Evolutionary conservation across 2,888 invertebrate genomes (phyloP), one percentile per base, ranked within the genome.

Genomic region (Epirrhoe alternata): DNA sequence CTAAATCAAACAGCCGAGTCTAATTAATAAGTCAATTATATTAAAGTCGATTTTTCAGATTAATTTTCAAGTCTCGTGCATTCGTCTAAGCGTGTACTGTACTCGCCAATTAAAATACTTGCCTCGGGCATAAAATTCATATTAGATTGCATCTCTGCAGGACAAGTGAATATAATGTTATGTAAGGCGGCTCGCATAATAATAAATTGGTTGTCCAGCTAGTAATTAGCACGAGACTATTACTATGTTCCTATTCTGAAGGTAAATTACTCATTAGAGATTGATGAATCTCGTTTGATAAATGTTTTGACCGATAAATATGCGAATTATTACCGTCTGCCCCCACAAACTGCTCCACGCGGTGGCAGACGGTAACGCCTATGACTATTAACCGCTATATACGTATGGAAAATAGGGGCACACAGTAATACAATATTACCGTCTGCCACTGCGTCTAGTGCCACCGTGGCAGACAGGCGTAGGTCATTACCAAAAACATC

Each of bases 131-230:
- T 69, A 61, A 65, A 66, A 71, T 66, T 68, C 61, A 70, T 68
- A 69, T 64, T 62, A 72, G 73, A 74, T 74, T 56, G 59, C 62
- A 70, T 72, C 71, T 72, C 67, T 35, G 64, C 42, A 57, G 65
- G 71, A 67, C 71, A 70, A 67, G 71, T 69, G 68, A 69, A 67
- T 68, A 59, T 65, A 61, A 50, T 17, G 52, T 68, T 65, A 65
- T 65, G 62, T 55, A 65, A 65, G 52, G 57, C 53, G 64, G 52
- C 14, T 51, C 45, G 56, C 57, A 64, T 61, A 64, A 64, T 61
- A 64, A 56, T 67, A 63, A 56, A 64, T 62, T 24, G 24, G n/a
- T 35, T 50, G 64, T 64, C 31, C 33, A n/a, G 54, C 33, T 55
- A 50, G 60, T 65, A 66, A 66, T 66, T 66, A 66, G 49, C 45